These are phyloP conservation scores for Percopsis omiscomaycus DNA, from an alignment of 2,797 vertebrate genomes.

Conservation along the genomic window DNA sequence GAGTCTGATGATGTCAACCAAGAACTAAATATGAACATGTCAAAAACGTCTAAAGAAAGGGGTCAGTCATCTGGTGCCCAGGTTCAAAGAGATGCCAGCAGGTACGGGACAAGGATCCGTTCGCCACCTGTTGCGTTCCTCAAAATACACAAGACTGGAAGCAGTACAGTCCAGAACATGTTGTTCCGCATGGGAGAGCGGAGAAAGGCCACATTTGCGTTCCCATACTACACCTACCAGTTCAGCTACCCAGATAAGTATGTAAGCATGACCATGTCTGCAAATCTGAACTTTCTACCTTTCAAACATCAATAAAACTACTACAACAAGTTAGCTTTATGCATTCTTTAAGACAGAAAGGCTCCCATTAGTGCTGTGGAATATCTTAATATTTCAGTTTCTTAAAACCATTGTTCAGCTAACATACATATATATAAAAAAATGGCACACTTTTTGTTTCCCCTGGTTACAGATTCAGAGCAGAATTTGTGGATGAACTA, in stretches of 20 bases:
- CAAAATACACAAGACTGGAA: slow-evolving; percentile 57
- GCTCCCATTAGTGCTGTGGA: too few relatives aligned
- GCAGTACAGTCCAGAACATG: slow-evolving; percentile 61
- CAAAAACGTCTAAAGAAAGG: slow-evolving; percentile 7
- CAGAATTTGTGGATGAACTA: slow-evolving; percentile 53
- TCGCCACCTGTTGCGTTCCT: slow-evolving; percentile 43
- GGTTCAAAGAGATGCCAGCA: not conserved
- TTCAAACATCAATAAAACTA: not conserved
- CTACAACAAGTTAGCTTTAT: too few relatives aligned
- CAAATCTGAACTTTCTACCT: not conserved
- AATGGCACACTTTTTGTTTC: not conserved
- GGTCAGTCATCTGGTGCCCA: not conserved
- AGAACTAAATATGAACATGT: not conserved
- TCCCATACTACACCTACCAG: slow-evolving; percentile 51
- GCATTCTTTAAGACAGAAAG: too few relatives aligned
- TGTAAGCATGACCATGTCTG: not conserved
- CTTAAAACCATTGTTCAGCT: too few relatives aligned
- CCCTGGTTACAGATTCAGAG: slow-evolving; percentile 36
- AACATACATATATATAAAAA: not conserved
- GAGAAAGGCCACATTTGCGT: slow-evolving; percentile 48
- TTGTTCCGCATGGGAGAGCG: slow-evolving; percentile 52
- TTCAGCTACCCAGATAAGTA: slow-evolving; percentile 59
- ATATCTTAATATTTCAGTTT: too few relatives aligned
- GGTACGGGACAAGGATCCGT: slow-evolving; percentile 14
- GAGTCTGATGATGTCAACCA: not conserved